Evolutionary conservation across 2,888 invertebrate species (phyloP).

Genomic region (Macrophya alboannulata): DNA sequence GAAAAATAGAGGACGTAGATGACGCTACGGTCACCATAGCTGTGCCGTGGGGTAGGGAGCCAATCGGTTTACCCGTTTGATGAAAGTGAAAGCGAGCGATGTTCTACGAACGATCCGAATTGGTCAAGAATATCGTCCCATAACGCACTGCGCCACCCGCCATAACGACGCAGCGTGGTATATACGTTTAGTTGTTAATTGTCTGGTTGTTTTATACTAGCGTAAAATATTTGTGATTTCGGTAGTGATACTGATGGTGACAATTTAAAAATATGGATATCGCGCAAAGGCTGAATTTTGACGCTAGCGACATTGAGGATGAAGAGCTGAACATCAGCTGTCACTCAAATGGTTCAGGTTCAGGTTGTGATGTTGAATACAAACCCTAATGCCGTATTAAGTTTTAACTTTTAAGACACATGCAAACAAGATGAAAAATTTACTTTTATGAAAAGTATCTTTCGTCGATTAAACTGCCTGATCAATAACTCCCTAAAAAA

Average conservation of each 20-base stretch:
- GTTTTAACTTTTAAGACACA: background rate
- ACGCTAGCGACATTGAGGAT: slow-evolving; percentile 78
- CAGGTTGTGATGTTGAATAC: slow-evolving; percentile 82
- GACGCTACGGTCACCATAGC: slow-evolving; percentile 54
- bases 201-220: slow-evolving; percentile 58
- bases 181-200: slow-evolving; percentile 63
- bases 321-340: slow-evolving; percentile 83
- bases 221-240: slow-evolving; percentile 47
- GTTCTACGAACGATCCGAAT: slow-evolving; percentile 62
- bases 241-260: slow-evolving; percentile 63
- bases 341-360: slow-evolving; percentile 81
- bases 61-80: slow-evolving; percentile 63
- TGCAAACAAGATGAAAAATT: background rate
- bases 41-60: slow-evolving; percentile 58
- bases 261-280: slow-evolving; percentile 72
- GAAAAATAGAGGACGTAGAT: slow-evolving; percentile 28
- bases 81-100: slow-evolving; percentile 55
- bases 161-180: slow-evolving; percentile 73
- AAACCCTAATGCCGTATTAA: slow-evolving; percentile 18
- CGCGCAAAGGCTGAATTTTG: slow-evolving; percentile 76
- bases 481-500: background rate
- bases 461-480: background rate
- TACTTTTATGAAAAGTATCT: background rate
- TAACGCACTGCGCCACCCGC: slow-evolving; percentile 69
- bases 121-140: slow-evolving; percentile 65